These are phyloP conservation scores for Lycocorax pyrrhopterus DNA, from an alignment of 2,113 vertebrate genomes.

Conservation along the genomic window DNA sequence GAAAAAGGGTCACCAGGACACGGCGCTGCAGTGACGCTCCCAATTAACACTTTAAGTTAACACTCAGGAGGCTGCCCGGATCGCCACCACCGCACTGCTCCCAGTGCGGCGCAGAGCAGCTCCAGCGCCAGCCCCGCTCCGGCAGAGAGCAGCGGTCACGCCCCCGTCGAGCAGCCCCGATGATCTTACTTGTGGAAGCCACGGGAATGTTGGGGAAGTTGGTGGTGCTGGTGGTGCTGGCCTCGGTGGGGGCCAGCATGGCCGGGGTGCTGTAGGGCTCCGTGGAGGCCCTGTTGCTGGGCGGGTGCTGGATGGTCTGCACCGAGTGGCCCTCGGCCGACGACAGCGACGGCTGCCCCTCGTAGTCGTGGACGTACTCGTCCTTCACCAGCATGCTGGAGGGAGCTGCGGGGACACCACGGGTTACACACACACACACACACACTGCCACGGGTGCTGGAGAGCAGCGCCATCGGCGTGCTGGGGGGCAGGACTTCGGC, in stretches of 20 bases:
- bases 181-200: background rate
- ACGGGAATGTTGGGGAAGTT: slow-evolving; percentile 2
- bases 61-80: accelerated
- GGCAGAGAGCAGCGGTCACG: no score
- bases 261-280: background rate
- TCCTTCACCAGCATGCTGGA: background rate
- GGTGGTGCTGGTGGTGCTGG: background rate
- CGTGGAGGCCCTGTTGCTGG: background rate
- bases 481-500: accelerated
- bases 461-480: no score
- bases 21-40: accelerated
- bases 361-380: background rate
- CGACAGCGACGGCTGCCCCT: background rate
- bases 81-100: accelerated
- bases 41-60: accelerated
- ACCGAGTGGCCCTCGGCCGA: background rate
- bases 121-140: no score
- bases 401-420: background rate
- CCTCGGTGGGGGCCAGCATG: background rate
- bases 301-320: background rate
- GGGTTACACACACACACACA: background rate
- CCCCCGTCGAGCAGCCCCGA: background rate
- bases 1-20: background rate
- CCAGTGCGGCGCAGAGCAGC: no score
- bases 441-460: background rate